Percentiles rank a stretch among this genome's conserved stretches.
These are phyloP conservation scores for Odontocerum albicorne DNA, from an alignment of 2,888 invertebrate species.

Conservation along the genomic window DNA sequence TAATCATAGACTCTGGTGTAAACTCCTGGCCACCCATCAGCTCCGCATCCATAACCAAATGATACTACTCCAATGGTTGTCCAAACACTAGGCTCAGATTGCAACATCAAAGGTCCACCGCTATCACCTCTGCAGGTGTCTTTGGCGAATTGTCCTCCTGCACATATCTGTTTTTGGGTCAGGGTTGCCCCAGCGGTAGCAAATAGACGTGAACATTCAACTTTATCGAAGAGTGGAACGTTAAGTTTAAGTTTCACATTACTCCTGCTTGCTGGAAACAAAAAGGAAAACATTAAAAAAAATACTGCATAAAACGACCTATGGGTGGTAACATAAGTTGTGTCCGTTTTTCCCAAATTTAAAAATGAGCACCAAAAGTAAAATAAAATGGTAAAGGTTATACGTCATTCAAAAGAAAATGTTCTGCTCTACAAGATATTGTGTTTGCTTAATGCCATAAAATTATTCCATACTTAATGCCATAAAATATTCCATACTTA, in stretches of 20 bases:
- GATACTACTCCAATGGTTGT: constrained; percentile 67
- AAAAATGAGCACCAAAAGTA: no score
- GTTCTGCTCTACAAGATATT: no score
- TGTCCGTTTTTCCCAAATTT: no score
- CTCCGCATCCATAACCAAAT: constrained; percentile 67
- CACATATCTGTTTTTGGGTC: constrained; percentile 64
- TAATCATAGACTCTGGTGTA: constrained; percentile 66
- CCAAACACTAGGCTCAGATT: constrained; percentile 53
- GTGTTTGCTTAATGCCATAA: no score
- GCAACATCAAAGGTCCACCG: constrained; percentile 74
- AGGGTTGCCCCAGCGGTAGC: constrained; percentile 51
- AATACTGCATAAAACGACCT: no score
- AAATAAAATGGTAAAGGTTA: no score
- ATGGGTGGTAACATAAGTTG: no score
- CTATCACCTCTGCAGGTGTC: constrained; percentile 79
- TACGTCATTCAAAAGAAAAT: no score
- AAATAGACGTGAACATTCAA: constrained; percentile 58
- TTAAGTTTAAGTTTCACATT: constrained; percentile 66
- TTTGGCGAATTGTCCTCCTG: constrained; percentile 66
- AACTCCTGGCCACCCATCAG: constrained; percentile 67
- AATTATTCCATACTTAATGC: no score
- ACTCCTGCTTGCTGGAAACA: constrained; percentile 52
- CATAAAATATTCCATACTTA: no score
- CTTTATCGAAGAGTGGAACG: constrained; percentile 58
- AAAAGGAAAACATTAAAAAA: no score